phyloP scores from a whole-genome alignment of 1,140 invertebrate species.

The Calosoma granatense region DNA sequence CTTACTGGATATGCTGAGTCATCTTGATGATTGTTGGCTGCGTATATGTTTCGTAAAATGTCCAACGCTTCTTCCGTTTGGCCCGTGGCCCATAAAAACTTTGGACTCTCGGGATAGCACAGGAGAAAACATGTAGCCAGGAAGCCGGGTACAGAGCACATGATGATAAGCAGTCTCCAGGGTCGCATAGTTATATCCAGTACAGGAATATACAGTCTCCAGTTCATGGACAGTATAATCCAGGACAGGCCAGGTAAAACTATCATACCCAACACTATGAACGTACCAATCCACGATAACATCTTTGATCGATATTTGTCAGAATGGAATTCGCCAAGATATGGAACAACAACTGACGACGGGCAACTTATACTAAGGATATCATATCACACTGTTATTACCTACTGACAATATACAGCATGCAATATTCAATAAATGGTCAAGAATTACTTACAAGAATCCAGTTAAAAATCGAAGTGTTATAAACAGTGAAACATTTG shows the following conservation, averaged over 20 bases:
- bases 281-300: constrained; percentile 49
- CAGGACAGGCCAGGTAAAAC: constrained; percentile 56
- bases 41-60: constrained; percentile 44
- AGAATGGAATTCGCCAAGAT: constrained; percentile 56
- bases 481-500: constrained; percentile 46
- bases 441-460: constrained; percentile 45
- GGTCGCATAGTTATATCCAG: constrained; percentile 37
- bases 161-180: constrained; percentile 59
- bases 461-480: constrained; percentile 51
- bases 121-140: constrained; percentile 43
- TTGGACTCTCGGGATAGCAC: constrained; percentile 60
- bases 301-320: constrained; percentile 31
- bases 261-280: constrained; percentile 54
- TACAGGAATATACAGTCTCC: constrained; percentile 17
- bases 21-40: constrained; percentile 42
- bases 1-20: too few relatives aligned
- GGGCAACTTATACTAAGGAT: constrained; percentile 47
- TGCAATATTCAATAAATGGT: neutral
- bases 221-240: constrained; percentile 46
- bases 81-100: constrained; percentile 49
- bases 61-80: constrained; percentile 48
- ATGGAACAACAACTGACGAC: constrained; percentile 52
- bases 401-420: neutral
- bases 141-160: constrained; percentile 52
- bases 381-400: too few relatives aligned